These are phyloP conservation scores for Oxyteleia sp. DNA, from an alignment of 2,888 invertebrate species.

Conservation along the genomic window DNA sequence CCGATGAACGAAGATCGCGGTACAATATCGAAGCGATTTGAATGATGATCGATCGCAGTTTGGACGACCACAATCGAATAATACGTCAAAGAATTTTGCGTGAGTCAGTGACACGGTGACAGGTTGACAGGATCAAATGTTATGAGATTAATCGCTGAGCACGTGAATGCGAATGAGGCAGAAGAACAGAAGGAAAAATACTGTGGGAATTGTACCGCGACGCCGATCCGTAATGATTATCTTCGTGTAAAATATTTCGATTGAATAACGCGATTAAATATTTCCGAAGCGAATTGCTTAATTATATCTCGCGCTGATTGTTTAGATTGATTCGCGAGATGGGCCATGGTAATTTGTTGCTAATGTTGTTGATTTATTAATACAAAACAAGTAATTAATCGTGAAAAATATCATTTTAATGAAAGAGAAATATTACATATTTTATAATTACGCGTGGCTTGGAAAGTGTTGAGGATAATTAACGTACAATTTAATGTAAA, in stretches of 20 bases:
- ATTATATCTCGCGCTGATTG: constrained; percentile 49
- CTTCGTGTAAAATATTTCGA: constrained; percentile 56
- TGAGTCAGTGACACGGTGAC: constrained; percentile 76
- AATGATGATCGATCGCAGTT: constrained; percentile 79
- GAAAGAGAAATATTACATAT: constrained; percentile 52
- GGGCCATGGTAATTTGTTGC: constrained; percentile 1
- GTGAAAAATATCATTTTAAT: constrained; percentile 57
- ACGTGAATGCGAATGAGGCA: constrained; percentile 76
- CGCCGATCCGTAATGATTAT: constrained; percentile 46
- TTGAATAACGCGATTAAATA: constrained; percentile 51
- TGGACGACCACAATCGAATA: constrained; percentile 73
- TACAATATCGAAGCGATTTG: constrained; percentile 54
- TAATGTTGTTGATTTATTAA: constrained; percentile 32
- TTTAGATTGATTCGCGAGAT: constrained; percentile 39
- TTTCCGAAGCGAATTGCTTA: constrained; percentile 47
- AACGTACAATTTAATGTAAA: constrained; percentile 57
- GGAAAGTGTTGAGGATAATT: constrained; percentile 50
- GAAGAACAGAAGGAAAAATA: constrained; percentile 65
- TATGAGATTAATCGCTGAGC: constrained; percentile 80
- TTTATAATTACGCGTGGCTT: constrained; percentile 45
- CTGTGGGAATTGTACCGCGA: constrained; percentile 61
- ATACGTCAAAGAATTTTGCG: constrained; percentile 69
- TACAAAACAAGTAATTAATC: constrained; percentile 35
- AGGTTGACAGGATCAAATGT: constrained; percentile 80
- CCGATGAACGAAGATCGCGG: constrained; percentile 51